Base-by-base conservation (phyloP, 1,140 invertebrate genomes). In the Hypsibius dujardini region DNA sequence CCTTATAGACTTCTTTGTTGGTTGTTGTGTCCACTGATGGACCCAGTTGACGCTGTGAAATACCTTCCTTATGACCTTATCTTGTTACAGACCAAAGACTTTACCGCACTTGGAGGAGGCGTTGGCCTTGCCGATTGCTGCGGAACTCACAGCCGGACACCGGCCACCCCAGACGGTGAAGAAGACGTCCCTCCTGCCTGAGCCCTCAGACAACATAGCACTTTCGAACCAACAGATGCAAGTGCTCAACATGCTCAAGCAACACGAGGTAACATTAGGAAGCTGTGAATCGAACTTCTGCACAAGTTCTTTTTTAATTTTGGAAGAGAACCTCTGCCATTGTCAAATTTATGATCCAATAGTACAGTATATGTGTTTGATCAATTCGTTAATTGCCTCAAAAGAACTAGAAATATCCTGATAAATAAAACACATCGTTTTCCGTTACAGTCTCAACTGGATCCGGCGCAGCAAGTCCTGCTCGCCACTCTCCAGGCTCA, bases 21-120 rank as follows among this genome's bases (percentile, higher is more conserved):
- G 28, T 28, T 28, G 28, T 28, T 28, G 28, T 28, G 28, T 0
- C 28, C 28, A 28, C 28, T 28, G 28, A 28, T 28, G 28, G 28
- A 28, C 28, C 28, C 28, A 28, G 28, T 28, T 28, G 28, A 28
- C 28, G 28, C 28, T 28, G 28, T 28, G 28, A 28, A 28, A 28
- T 28, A 28, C 28, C 28, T 28, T 28, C 28, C 28, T 28, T 56
- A 7, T 56, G n/a, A 56, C 50, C 7, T n/a, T 56, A n/a, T 56
- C 72, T 71, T 71, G 75, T 74, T 75, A 71, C 76, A 90, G 89
- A 77, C 85, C 88, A 75, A 85, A 89, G 74, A 87, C 88, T 77
- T 83, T 98, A 80, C 92, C 94, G 76, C 92, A 90, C 56, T 94
- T 98, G 77, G 94, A 98, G 83, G 94, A 98, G 82, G 95, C 95